Evolutionary conservation across 2,797 vertebrate species (phyloP).

Genomic region (Masticophis lateralis): DNA sequence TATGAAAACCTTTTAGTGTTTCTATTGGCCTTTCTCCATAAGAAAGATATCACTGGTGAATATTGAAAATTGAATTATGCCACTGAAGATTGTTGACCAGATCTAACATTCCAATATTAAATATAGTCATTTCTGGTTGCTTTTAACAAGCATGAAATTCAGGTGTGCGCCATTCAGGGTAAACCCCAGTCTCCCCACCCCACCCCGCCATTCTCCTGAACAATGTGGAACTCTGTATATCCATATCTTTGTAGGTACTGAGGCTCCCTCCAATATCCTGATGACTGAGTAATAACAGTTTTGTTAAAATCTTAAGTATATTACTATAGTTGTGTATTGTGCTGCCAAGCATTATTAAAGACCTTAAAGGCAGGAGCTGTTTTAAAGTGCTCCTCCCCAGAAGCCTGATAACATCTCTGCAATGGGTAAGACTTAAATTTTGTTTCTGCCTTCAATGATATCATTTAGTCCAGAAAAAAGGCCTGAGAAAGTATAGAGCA

Average conservation of each 20-base stretch:
- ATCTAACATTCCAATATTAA: background rate
- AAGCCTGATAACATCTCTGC: background rate
- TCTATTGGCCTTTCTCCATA: background rate
- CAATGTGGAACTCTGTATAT: background rate
- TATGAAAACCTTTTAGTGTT: background rate
- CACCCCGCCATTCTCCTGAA: background rate
- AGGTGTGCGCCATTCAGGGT: background rate
- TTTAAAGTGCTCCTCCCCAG: background rate
- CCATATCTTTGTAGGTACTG: background rate
- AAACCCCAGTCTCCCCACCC: background rate
- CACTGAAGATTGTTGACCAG: background rate
- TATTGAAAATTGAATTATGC: background rate
- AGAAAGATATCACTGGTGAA: background rate
- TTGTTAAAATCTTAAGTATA: background rate
- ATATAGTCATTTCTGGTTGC: background rate
- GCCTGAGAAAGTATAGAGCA: background rate
- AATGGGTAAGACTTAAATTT: background rate
- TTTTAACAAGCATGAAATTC: background rate
- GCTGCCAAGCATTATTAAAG: background rate
- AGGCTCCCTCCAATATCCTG: background rate
- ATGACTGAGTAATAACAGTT: background rate
- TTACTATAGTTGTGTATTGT: background rate
- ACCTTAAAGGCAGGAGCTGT: background rate
- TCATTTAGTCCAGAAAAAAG: background rate
- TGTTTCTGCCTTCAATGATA: background rate